Percentiles rank a stretch among this genome's conserved stretches.
Conservation (phyloP, 2,888 invertebrate genomes). For the Spialia ferax region DNA sequence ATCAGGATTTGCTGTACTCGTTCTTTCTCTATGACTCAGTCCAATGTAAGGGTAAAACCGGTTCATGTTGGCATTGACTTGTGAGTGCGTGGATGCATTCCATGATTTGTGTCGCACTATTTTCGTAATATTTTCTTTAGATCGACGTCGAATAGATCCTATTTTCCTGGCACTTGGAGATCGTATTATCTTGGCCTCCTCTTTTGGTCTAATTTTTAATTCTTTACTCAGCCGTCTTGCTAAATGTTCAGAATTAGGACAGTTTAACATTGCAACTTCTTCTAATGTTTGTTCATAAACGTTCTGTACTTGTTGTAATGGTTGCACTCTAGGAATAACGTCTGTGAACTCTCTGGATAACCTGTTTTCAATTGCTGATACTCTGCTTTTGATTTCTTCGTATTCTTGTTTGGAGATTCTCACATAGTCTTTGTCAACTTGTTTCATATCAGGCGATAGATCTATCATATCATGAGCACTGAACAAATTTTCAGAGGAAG, state of each 20-base stretch:
- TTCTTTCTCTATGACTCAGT: conserved; percentile 78
- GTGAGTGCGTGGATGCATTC: conserved; percentile 84
- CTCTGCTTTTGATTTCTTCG: conserved; percentile 91
- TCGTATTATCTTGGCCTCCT: conserved; percentile 90
- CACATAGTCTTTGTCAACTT: conserved; percentile 87
- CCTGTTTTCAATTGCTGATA: conserved; percentile 90
- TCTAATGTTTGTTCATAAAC: conserved; percentile 91
- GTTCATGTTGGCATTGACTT: conserved; percentile 70
- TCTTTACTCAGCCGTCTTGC: conserved; percentile 91
- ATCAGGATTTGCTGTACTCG: conserved; percentile 66
- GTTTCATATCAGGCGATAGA: conserved; percentile 75
- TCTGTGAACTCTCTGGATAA: conserved; percentile 90
- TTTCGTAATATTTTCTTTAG: conserved; percentile 88
- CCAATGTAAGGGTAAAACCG: conserved; percentile 85
- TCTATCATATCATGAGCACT: conserved; percentile 77
- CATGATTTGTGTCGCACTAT: conserved; percentile 89
- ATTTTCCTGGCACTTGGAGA: conserved; percentile 95
- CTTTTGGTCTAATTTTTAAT: conserved; percentile 90
- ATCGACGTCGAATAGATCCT: conserved; percentile 90
- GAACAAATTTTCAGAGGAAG: conserved; percentile 77
- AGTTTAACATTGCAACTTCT: conserved; percentile 88
- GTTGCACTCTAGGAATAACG: conserved; percentile 78
- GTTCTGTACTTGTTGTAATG: conserved; percentile 89
- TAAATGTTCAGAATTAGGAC: conserved; percentile 89
- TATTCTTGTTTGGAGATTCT: conserved; percentile 91